Evolutionary conservation across 2,113 vertebrate species (phyloP).

Genomic region (Aspidoscelis tigris): DNA sequence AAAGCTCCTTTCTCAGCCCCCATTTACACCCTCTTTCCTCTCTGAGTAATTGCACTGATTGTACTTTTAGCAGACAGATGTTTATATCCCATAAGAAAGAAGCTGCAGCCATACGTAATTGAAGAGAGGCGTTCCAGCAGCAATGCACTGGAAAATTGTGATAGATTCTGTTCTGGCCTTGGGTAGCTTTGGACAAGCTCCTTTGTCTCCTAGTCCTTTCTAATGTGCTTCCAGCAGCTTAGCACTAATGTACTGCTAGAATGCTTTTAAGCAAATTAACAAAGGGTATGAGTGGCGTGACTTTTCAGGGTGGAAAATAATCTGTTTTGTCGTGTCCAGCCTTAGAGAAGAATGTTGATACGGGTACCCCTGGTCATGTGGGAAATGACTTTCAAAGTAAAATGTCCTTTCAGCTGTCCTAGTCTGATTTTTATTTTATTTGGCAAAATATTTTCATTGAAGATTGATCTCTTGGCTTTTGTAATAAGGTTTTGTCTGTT

Average conservation of each 20-base stretch:
- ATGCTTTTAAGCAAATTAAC: background rate
- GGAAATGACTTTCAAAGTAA: background rate
- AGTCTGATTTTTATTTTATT: background rate
- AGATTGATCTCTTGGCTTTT: background rate
- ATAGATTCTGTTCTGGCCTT: background rate
- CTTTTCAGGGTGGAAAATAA: background rate
- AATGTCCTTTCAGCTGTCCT: background rate
- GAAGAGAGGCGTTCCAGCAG: background rate
- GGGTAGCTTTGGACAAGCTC: background rate
- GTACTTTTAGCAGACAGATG: background rate
- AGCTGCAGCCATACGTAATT: fast-evolving
- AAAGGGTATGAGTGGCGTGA: background rate
- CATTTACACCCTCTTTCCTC: background rate
- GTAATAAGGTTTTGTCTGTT: conserved; percentile 4
- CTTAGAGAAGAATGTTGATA: background rate
- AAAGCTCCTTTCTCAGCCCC: conserved; percentile 7
- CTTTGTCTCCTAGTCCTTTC: background rate
- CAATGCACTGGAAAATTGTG: background rate
- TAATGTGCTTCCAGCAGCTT: background rate
- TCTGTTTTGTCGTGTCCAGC: conserved; percentile 14
- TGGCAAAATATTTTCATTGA: background rate
- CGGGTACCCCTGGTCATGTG: background rate
- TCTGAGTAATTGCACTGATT: fast-evolving
- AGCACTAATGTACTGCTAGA: background rate
- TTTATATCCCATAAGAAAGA: background rate